Evolutionary conservation across 2,797 vertebrate genomes (phyloP), one percentile per base, ranked within the genome.

Genomic region (Garrulus glandarius): DNA sequence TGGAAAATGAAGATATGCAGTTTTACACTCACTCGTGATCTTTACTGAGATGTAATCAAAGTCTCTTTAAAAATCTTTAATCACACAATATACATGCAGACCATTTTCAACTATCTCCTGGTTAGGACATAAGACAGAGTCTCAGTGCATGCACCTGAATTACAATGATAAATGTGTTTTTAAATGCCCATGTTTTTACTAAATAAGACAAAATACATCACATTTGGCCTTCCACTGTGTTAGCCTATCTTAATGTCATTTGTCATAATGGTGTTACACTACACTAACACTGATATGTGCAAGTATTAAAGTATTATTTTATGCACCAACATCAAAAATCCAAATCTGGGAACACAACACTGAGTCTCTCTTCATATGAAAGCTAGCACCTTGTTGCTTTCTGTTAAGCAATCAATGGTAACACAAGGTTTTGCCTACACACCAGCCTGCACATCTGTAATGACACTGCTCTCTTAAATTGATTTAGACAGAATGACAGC

Each of bases 21-120:
- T 82, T 79, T 88, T 92, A 79, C 47, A 74, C 49, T 93, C 74
- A 72, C 24, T 87, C 1, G 0, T 68, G 83, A 82, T 92, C 77
- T 94, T 87, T 68, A 77, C 49, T 9, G 37, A 89, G 86, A 93
- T 77, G 57, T 36, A 93, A 96, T 95, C 86, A 95, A 94, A 90
- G 56, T 78, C 82, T 87, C 85, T 89, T 96, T 91, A 77, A 95
- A 93, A 95, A 92, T 87, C 57, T 87, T 96, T 92, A 94, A 95
- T 91, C 70, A 65, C 68, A 80, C 34, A 74, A 76, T 84, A 91
- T 64, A 70, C 70, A 87, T 8, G 16, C 67, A 94, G 74, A 94
- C 67, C 5, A 22, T 67, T 95, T 88, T 84, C 70, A 90, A 27
- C 83, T 68, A 57, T 76, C 47, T 90, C 63, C 60, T 82, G 30